Conservation (phyloP, 2,888 invertebrate genomes). For the Drosophila gaucha region DNA sequence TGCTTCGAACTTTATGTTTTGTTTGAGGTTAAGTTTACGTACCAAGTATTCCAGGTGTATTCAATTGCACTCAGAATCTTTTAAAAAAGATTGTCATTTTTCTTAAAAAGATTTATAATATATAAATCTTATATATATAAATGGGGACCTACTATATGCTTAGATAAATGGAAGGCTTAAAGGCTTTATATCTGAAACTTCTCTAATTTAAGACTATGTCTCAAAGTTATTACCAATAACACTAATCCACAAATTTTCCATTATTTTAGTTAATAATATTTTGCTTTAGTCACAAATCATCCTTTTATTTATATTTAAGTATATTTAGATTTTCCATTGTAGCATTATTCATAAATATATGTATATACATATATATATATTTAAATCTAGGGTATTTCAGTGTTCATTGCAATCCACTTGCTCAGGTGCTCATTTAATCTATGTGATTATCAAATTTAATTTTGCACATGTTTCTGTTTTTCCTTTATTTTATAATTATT, state of each 20-base stretch:
- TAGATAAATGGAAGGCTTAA: no score
- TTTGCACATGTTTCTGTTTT: conserved; percentile 39
- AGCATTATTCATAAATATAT: not conserved
- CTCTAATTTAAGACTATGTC: no score
- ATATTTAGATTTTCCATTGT: not conserved
- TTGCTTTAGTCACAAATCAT: not conserved
- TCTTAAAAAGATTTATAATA: no score
- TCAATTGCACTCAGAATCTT: not conserved
- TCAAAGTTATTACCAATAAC: no score
- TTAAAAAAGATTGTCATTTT: no score
- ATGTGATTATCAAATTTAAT: conserved; percentile 32
- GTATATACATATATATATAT: not conserved
- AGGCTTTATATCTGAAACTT: no score
- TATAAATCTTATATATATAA: no score
- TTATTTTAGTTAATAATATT: not conserved
- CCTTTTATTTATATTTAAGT: not conserved
- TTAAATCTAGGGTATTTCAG: conserved; percentile 21
- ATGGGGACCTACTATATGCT: no score
- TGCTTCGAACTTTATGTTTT: not conserved
- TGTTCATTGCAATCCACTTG: conserved; percentile 10
- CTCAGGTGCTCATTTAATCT: conserved; percentile 35
- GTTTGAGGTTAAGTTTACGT: not conserved
- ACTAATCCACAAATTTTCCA: not conserved
- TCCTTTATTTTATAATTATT: conserved; percentile 3
- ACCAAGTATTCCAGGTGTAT: not conserved